Conservation (phyloP, 2,113 vertebrate species). For the Electrona antarctica region DNA sequence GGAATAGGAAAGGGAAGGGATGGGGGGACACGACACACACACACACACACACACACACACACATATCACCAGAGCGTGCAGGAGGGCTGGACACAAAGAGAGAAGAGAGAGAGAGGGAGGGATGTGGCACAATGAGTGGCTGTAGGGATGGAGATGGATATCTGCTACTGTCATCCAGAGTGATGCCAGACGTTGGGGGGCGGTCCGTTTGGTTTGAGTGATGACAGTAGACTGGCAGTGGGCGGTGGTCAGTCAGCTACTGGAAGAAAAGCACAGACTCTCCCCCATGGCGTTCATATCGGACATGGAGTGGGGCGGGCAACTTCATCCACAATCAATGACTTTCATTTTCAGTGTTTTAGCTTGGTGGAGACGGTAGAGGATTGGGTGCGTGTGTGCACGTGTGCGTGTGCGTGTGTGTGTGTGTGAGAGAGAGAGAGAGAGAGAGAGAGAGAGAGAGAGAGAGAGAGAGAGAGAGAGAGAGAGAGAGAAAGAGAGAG, state of each 20-base stretch:
- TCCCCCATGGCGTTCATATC: conserved; percentile 29
- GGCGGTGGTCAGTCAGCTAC: conserved; percentile 26
- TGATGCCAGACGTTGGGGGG: conserved; percentile 27
- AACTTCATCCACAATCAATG: conserved; percentile 10
- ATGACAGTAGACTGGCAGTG: conserved; percentile 50
- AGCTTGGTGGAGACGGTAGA: conserved; percentile 2
- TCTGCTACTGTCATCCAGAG: conserved; percentile 51
- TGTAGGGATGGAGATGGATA: conserved; percentile 60
- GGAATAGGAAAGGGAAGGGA: background rate
- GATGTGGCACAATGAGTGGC: conserved; percentile 37
- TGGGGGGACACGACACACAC: conserved; percentile 46
- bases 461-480: too few relatives aligned
- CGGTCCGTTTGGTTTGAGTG: conserved; percentile 31
- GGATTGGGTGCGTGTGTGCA: background rate
- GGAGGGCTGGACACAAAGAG: conserved; percentile 17
- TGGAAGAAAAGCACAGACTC: conserved; percentile 36
- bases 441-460: too few relatives aligned
- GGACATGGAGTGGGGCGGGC: background rate
- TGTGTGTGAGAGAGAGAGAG: background rate
- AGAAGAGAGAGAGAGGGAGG: conserved; percentile 16
- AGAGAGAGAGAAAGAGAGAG: too few relatives aligned
- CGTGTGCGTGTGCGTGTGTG: background rate
- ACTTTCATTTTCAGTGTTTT: background rate
- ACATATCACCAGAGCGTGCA: conserved; percentile 53
- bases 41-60: conserved; percentile 34